Conservation (phyloP, 2,888 invertebrate species). For the Drosophila austrosaltans region DNA sequence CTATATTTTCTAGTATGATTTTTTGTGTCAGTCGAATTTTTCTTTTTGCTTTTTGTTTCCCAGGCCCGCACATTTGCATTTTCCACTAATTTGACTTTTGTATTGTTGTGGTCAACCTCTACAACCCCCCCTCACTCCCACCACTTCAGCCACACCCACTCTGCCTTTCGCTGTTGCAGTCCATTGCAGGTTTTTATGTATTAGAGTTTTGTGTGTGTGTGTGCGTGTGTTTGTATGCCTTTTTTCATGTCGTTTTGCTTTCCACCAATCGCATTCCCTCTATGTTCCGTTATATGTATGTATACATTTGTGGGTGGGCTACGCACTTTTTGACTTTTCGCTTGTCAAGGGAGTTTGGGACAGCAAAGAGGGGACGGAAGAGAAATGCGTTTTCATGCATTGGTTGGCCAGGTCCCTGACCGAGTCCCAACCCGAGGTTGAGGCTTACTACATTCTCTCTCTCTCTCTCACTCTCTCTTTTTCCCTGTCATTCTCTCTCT, state of each 20-base stretch:
- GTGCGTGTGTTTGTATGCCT: conserved; percentile 20
- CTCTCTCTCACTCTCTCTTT: not conserved
- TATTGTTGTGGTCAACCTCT: conserved; percentile 70
- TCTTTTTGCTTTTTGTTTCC: conserved; percentile 15
- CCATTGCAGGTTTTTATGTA: conserved; percentile 58
- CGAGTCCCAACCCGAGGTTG: conserved; percentile 32
- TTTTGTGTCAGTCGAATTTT: conserved; percentile 42
- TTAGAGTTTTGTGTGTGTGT: conserved; percentile 50
- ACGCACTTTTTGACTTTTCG: conserved; percentile 79
- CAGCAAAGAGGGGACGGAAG: not conserved
- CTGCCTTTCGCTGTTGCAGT: conserved; percentile 23
- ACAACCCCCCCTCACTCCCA: conserved; percentile 2
- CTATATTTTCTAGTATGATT: conserved; percentile 77
- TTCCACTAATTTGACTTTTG: conserved; percentile 78
- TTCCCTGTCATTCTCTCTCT: conserved; percentile 8
- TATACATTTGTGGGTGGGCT: conserved; percentile 57
- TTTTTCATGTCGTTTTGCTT: conserved; percentile 69
- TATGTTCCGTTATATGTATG: conserved; percentile 35
- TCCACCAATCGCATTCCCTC: conserved; percentile 82
- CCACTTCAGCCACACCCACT: conserved; percentile 39
- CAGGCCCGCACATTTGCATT: conserved; percentile 70
- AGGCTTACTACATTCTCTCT: conserved; percentile 25
- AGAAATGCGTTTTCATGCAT: conserved; percentile 77
- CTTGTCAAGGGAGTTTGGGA: conserved; percentile 11
- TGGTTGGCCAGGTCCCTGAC: conserved; percentile 61